These are phyloP conservation scores for Otus sunia DNA, from an alignment of 2,113 vertebrate species.

Conservation along the genomic window DNA sequence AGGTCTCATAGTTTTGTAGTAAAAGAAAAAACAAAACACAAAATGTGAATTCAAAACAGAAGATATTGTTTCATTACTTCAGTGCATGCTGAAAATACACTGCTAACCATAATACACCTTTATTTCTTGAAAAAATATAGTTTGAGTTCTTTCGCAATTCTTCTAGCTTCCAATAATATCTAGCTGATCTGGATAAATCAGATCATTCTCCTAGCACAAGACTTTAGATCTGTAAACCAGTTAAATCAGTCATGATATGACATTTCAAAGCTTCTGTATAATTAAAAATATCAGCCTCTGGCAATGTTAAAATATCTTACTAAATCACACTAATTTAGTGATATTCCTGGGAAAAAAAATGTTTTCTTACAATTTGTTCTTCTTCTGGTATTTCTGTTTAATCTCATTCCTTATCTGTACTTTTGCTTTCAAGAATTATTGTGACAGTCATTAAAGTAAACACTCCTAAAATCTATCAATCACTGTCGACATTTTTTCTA, in stretches of 20 bases:
- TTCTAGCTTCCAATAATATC: neutral
- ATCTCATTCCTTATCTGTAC: neutral
- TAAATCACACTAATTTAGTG: neutral
- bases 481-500: neutral
- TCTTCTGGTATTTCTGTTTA: neutral
- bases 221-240: neutral
- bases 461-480: neutral
- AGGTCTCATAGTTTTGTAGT: neutral
- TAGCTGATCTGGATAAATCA: neutral
- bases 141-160: neutral
- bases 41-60: neutral
- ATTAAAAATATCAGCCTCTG: neutral
- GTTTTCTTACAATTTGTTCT: neutral
- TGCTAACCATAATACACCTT: neutral
- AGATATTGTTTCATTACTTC: neutral
- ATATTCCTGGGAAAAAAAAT: neutral
- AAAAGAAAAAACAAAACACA: neutral
- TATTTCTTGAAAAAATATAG: neutral
- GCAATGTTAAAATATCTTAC: neutral
- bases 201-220: neutral
- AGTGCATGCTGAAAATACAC: neutral
- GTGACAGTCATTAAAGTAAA: neutral
- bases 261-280: neutral
- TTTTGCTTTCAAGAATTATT: neutral
- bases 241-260: neutral